Evolutionary conservation across 2,888 invertebrate genomes (phyloP).

Genomic region (Eristalinus sepulchralis): DNA sequence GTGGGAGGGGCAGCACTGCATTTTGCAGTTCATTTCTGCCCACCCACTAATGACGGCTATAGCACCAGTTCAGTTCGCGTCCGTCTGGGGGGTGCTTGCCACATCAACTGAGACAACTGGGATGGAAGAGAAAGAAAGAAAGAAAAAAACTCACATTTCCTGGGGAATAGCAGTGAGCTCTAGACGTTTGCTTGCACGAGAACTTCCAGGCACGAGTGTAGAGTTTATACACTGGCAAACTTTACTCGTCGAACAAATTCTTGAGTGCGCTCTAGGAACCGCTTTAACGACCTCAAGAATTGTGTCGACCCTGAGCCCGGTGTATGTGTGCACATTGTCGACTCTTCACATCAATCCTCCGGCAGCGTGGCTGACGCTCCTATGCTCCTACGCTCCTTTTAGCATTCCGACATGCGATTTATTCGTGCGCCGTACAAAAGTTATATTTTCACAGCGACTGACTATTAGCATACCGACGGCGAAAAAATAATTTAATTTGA

Average conservation of each 20-base stretch:
- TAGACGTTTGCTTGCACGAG: conserved; percentile 31
- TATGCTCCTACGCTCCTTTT: neutral
- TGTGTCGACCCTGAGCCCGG: neutral
- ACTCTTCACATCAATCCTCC: conserved; percentile 36
- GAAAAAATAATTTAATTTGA: conserved; percentile 10
- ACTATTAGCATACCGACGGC: neutral
- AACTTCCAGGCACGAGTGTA: conserved; percentile 34
- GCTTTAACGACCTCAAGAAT: neutral
- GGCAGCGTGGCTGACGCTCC: neutral
- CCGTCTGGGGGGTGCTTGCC: conserved; percentile 9
- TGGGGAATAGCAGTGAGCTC: conserved; percentile 13
- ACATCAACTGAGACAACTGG: neutral
- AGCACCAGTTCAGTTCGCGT: neutral
- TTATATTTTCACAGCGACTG: neutral
- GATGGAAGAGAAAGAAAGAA: neutral
- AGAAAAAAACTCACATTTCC: conserved; percentile 26
- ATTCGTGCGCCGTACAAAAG: neutral
- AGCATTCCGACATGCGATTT: neutral
- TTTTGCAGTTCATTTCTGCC: conserved; percentile 51
- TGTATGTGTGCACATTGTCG: conserved; percentile 1
- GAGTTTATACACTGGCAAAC: conserved; percentile 41
- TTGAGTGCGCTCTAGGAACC: conserved; percentile 28
- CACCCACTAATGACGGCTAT: conserved; percentile 28
- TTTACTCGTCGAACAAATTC: conserved; percentile 45
- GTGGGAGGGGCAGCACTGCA: neutral